phyloP scores from a whole-genome alignment of 2,888 invertebrate genomes.

The Beris morrisii region DNA sequence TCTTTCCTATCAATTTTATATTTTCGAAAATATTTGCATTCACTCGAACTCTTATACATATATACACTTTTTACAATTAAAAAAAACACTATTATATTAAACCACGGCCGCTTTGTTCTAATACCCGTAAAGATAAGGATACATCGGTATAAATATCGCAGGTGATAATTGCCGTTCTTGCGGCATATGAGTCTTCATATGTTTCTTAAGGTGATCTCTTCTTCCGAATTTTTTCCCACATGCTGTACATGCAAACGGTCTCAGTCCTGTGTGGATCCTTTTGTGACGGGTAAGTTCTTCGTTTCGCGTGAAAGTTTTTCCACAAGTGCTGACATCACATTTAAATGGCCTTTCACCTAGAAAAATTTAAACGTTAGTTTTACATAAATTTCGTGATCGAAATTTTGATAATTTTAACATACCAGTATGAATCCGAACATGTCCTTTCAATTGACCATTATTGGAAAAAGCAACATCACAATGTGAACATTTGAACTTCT shows the following conservation, averaged over 20 bases:
- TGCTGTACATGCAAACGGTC: slow-evolving; percentile 82
- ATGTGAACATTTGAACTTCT: slow-evolving; percentile 88
- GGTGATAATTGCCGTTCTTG: slow-evolving; percentile 66
- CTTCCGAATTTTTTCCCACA: slow-evolving; percentile 93
- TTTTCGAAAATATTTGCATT: slow-evolving; percentile 15
- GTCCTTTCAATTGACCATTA: slow-evolving; percentile 88
- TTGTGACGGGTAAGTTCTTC: slow-evolving; percentile 91
- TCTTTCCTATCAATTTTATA: not conserved
- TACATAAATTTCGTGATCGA: not conserved
- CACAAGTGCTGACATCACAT: slow-evolving; percentile 82
- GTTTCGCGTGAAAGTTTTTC: slow-evolving; percentile 88
- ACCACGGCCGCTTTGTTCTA: slow-evolving; percentile 45
- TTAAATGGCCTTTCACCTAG: slow-evolving; percentile 83
- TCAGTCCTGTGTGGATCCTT: slow-evolving; percentile 82
- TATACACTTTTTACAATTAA: slow-evolving; percentile 34
- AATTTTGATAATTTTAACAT: slow-evolving; percentile 44
- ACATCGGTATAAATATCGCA: slow-evolving; percentile 64
- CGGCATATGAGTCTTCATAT: slow-evolving; percentile 79
- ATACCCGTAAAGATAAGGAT: slow-evolving; percentile 64
- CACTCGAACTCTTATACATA: slow-evolving; percentile 10
- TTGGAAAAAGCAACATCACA: slow-evolving; percentile 92
- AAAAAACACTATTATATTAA: slow-evolving; percentile 40
- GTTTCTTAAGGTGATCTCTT: slow-evolving; percentile 93
- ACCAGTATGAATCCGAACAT: slow-evolving; percentile 89
- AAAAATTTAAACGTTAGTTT: slow-evolving; percentile 6